phyloP scores from a whole-genome alignment of 2,888 invertebrate species.

The Sepiola atlantica region DNA sequence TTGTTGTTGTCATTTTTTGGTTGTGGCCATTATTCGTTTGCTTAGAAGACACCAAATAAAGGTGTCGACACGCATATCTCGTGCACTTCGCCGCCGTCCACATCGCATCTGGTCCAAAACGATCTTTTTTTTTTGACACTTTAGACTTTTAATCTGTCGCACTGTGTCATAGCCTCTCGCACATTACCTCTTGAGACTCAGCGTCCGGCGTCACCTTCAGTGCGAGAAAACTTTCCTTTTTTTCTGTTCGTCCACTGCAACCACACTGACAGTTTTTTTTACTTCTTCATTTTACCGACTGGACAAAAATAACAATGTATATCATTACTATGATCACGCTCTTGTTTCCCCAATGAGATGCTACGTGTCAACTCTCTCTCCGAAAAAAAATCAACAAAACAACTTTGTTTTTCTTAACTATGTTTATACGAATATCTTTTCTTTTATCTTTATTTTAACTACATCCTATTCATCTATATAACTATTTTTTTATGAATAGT shows the following conservation, averaged over 20 bases:
- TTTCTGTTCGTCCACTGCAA: background rate
- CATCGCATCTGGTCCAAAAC: constrained; percentile 5
- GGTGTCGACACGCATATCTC: background rate
- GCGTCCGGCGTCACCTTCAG: background rate
- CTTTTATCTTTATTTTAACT: background rate
- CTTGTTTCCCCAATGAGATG: background rate
- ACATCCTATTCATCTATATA: background rate
- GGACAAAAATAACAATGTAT: constrained; percentile 9
- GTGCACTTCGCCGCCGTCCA: background rate
- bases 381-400: background rate
- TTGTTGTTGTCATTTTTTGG: background rate
- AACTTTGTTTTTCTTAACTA: background rate
- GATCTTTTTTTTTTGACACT: constrained; percentile 19
- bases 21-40: background rate
- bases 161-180: constrained; percentile 32
- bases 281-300: background rate
- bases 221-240: background rate
- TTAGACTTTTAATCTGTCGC: constrained; percentile 32
- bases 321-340: background rate
- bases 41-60: background rate
- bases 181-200: constrained; percentile 15
- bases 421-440: background rate
- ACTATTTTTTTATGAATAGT: too few relatives aligned
- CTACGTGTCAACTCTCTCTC: background rate
- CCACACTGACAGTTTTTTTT: background rate